Percentiles rank a stretch among this genome's conserved stretches.
phyloP scores from a whole-genome alignment of 2,113 vertebrate genomes.

The Nothoprocta pentlandii region DNA sequence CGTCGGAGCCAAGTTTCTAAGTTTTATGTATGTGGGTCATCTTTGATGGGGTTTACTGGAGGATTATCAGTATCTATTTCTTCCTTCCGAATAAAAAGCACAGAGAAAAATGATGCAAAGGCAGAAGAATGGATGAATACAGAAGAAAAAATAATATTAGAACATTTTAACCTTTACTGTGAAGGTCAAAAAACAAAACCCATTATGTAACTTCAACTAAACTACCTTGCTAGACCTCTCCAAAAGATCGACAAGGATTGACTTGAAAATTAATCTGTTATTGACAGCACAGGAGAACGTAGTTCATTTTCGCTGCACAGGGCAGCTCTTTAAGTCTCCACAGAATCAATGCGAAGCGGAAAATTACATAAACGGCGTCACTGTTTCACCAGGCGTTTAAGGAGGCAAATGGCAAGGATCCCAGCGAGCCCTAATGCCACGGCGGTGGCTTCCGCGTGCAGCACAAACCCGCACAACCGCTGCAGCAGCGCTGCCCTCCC shows the following conservation, averaged over 20 bases:
- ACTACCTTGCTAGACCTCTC: neutral
- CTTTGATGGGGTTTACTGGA: neutral
- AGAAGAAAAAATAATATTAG: neutral
- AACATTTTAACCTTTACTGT: neutral
- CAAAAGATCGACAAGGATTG: neutral
- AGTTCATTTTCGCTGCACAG: neutral
- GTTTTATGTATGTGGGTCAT: slow-evolving; percentile 6
- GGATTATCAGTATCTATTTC: neutral
- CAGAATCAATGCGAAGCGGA: neutral
- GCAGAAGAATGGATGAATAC: neutral
- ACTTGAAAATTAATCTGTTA: neutral
- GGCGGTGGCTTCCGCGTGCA: neutral
- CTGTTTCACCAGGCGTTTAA: neutral
- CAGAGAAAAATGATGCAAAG: fast-evolving
- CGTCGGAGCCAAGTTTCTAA: neutral
- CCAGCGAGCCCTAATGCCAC: neutral
- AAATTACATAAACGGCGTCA: neutral
- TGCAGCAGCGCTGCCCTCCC: neutral
- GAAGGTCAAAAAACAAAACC: neutral
- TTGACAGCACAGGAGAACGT: neutral
- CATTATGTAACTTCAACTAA: neutral
- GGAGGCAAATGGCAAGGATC: neutral
- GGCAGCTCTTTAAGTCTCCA: neutral
- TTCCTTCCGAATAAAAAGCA: neutral
- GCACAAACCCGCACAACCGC: neutral